Evolutionary conservation across 2,113 vertebrate genomes (phyloP), one percentile per base, ranked within the genome.

Genomic region (Eurystomus gularis): DNA sequence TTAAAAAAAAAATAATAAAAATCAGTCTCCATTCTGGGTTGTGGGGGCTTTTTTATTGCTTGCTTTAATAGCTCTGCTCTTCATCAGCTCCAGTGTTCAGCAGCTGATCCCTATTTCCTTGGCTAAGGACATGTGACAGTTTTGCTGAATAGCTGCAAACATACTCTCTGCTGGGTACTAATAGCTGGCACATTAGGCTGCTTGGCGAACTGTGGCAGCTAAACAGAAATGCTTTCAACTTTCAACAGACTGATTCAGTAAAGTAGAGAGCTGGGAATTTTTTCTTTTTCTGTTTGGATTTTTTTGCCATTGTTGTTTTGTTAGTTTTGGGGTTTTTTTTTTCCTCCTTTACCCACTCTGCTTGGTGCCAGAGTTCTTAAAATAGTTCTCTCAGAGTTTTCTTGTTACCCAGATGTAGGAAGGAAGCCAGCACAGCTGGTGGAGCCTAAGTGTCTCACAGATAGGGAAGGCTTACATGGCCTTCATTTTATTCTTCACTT

Each of bases 341-440:
- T 83, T 84, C 64, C 11, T 1, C 8, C n/a, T 80, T 77, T 79
- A 64, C 88, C 91, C 89, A 92, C 96, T 90, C 82, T 95, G 42
- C 76, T 78, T 80, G 70, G 81, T 97, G 97, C 97, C 97, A 97
- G 94, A 92, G 93, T 93, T 95, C 96, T 97, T 97, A 97, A 98
- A 98, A 98, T 98, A 98, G 96, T 93, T 96, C 82, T 95, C 86
- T 97, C 94, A 86, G 90, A 97, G 90, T 94, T 76, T 97, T 96
- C 93, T 95, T 95, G 52, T 96, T 96, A 94, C 95, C 95, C 90
- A 98, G 97, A 98, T 97, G 90, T 90, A 96, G 93, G 92, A 97
- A 95, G 58, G 29, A 72, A 96, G 96, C 97, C 97, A 98, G 69
- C 95, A 95, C 97, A 97, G 96, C 97, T 98, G 97, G 96, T 95